A percentile compares a stretch with the other conserved stretches of the same genome.
phyloP scores from a whole-genome alignment of 2,888 invertebrate genomes.

The Cryptosula pallasiana region DNA sequence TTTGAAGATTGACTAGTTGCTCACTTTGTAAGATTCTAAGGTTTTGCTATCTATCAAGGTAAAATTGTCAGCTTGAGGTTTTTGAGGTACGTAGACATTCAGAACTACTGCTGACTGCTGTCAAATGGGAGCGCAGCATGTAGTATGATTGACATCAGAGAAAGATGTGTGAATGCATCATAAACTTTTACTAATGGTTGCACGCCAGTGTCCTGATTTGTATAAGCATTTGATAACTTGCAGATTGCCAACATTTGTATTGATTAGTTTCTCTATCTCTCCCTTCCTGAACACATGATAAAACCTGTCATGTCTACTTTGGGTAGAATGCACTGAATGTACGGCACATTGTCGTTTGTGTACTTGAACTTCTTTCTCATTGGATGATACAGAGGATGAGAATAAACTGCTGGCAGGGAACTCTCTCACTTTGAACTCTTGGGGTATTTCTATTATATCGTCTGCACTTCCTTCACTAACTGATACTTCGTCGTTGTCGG shows the following conservation, averaged over 20 bases:
- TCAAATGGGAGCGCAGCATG: too few relatives aligned
- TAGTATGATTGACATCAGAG: too few relatives aligned
- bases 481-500: not conserved
- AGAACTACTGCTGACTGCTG: too few relatives aligned
- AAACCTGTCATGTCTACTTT: constrained; percentile 61
- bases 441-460: not conserved
- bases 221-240: constrained; percentile 1
- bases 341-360: not conserved
- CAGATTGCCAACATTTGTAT: not conserved
- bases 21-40: too few relatives aligned
- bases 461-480: not conserved
- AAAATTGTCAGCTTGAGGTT: too few relatives aligned
- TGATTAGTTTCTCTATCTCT: constrained; percentile 59
- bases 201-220: not conserved
- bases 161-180: too few relatives aligned
- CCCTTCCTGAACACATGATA: constrained; percentile 88
- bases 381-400: not conserved
- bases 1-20: too few relatives aligned
- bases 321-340: not conserved
- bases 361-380: not conserved
- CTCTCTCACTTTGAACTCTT: constrained; percentile 3
- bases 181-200: not conserved
- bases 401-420: constrained; percentile 20
- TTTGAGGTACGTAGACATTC: too few relatives aligned
- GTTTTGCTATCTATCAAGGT: too few relatives aligned